Evolutionary conservation across 2,888 invertebrate genomes (phyloP).

Genomic region (Volucella inanis): DNA sequence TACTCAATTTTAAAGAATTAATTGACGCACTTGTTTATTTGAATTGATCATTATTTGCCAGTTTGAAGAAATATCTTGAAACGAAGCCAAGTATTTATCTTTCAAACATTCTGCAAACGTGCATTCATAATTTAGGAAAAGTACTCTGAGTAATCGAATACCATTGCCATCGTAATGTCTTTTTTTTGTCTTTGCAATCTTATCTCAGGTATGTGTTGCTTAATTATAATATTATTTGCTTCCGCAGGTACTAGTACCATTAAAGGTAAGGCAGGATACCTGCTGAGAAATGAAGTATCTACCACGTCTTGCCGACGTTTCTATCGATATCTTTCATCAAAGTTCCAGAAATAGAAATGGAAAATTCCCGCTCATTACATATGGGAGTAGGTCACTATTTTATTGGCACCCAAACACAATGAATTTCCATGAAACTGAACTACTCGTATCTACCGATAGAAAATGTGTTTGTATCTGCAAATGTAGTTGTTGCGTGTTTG

Average conservation of each 20-base stretch:
- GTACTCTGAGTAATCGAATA: too few relatives aligned
- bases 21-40: too few relatives aligned
- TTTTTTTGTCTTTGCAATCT: constrained; percentile 8
- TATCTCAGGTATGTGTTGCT: constrained; percentile 11
- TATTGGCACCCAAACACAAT: not conserved
- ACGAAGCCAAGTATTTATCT: too few relatives aligned
- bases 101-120: not conserved
- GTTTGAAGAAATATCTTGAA: too few relatives aligned
- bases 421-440: not conserved
- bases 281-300: not conserved
- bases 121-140: not conserved
- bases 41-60: too few relatives aligned
- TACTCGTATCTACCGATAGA: not conserved
- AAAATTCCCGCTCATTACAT: not conserved
- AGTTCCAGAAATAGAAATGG: not conserved
- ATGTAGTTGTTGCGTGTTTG: not conserved
- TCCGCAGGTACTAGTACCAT: not conserved
- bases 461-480: not conserved
- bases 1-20: too few relatives aligned
- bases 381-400: not conserved
- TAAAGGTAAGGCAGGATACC: not conserved
- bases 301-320: not conserved
- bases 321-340: not conserved
- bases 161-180: not conserved
- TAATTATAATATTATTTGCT: constrained; percentile 4